phyloP scores from a whole-genome alignment of 2,113 vertebrate species.

The Gulo gulo region DNA sequence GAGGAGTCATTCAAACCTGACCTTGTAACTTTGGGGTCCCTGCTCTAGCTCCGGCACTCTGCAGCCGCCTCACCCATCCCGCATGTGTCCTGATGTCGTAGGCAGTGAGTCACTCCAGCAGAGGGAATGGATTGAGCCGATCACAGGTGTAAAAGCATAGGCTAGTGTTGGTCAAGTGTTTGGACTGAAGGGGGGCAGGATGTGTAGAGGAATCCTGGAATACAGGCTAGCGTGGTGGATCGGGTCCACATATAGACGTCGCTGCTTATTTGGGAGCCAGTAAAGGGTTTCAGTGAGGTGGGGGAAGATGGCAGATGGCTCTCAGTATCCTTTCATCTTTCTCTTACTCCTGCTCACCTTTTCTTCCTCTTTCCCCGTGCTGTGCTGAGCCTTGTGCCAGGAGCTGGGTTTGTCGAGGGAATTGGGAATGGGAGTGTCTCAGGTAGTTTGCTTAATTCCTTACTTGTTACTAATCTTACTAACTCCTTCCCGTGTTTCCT shows the following conservation, averaged over 20 bases:
- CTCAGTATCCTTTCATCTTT: neutral
- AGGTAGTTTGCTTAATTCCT: neutral
- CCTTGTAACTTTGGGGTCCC: neutral
- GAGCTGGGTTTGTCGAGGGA: neutral
- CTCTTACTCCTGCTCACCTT: neutral
- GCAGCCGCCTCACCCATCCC: accelerated
- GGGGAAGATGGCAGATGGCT: neutral
- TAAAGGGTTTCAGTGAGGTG: neutral
- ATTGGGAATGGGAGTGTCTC: neutral
- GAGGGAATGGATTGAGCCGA: neutral
- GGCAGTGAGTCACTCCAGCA: neutral
- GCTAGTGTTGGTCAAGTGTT: neutral
- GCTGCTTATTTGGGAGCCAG: neutral
- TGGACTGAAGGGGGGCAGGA: neutral
- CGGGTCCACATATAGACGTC: neutral
- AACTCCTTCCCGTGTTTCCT: neutral
- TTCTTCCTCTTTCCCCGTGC: neutral
- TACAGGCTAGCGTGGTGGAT: neutral
- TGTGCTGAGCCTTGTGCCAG: neutral
- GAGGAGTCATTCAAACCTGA: neutral
- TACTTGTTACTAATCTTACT: neutral
- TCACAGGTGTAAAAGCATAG: no score
- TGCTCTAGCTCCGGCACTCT: neutral
- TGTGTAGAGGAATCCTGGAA: neutral
- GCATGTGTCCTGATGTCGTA: neutral